Evolutionary conservation across 2,888 invertebrate genomes (phyloP), one percentile per base, ranked within the genome.

Genomic region (Mythimna impura): DNA sequence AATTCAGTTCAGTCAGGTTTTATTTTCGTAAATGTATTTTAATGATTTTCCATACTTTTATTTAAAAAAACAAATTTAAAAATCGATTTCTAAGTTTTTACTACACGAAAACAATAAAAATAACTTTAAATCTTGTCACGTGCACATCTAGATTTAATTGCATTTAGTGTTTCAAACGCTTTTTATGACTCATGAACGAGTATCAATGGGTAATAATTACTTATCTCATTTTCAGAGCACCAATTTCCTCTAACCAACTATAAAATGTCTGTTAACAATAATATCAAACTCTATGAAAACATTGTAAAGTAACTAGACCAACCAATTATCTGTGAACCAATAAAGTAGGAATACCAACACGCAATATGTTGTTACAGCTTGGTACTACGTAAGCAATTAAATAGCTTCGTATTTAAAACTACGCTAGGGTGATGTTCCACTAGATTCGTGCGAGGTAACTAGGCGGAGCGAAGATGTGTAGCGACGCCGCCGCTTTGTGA

Each of bases 371-470:
- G 72, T 81, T 68, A 81, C 78, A 77, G 36, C 54, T 66, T 52
- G 58, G 40, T 63, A 54, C 63, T 52, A 40, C 61, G 54, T 75
- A 66, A 80, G 68, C 69, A 80, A 78, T 81, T 57, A 69, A 73
- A 80, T 50, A 55, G n/a, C 43, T 40, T 52, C 55, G 58, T 61
- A 81, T 77, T 80, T 80, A 80, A 77, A 80, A 78, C 69, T 57
- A 54, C 64, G 55, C 52, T 61, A 67, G 14, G 61, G 61, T 8
- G 17, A 6, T 40, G 22, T 61, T 40, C 22, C 61, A 61, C 3
- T 14, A 17, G 22, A 61, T 36, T 36, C n/a, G n/a, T n/a, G 36
- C 36, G 12, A n/a, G 58, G 12, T n/a, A n/a, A 10, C 34, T 34
- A 9, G 5, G 34, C 20, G 58, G 20, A 34, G 58, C 34, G 58